A percentile compares a stretch with the other conserved stretches of the same genome.
These are phyloP conservation scores for Anolis apletophallus DNA, from an alignment of 2,797 vertebrate species.

Conservation along the genomic window DNA sequence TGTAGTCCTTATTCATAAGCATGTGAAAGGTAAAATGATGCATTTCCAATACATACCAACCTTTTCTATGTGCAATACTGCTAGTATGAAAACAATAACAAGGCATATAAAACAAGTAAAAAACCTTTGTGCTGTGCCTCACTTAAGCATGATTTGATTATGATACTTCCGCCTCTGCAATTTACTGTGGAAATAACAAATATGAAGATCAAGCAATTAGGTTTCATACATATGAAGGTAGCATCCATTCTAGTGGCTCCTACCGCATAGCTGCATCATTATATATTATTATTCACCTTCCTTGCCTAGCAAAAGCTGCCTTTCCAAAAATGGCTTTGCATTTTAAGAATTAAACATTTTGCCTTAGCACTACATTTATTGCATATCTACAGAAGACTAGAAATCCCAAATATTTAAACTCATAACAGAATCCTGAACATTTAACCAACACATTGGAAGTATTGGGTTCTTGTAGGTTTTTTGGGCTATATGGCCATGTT, in stretches of 20 bases:
- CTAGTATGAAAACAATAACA: constrained; percentile 15
- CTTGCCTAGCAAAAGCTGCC: not conserved
- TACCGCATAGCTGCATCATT: constrained; percentile 46
- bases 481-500: too few relatives aligned
- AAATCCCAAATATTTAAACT: not conserved
- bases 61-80: constrained; percentile 1
- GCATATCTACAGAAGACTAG: not conserved
- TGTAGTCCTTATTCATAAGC: not conserved
- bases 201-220: constrained; percentile 55
- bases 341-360: not conserved
- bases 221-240: constrained; percentile 50
- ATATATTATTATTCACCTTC: constrained; percentile 31
- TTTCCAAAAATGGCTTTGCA: not conserved
- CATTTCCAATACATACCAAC: constrained; percentile 15
- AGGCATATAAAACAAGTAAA: constrained; percentile 33
- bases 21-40: constrained; percentile 9
- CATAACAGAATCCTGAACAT: not conserved
- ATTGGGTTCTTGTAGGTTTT: too few relatives aligned
- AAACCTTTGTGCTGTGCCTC: constrained; percentile 45
- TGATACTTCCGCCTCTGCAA: constrained; percentile 54
- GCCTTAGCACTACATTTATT: not conserved
- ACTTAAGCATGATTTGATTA: constrained; percentile 46
- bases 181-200: constrained; percentile 60
- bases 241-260: constrained; percentile 33
- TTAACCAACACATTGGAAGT: not conserved